Base-by-base conservation (phyloP, 1,140 invertebrate species). In the Diprion similis region DNA sequence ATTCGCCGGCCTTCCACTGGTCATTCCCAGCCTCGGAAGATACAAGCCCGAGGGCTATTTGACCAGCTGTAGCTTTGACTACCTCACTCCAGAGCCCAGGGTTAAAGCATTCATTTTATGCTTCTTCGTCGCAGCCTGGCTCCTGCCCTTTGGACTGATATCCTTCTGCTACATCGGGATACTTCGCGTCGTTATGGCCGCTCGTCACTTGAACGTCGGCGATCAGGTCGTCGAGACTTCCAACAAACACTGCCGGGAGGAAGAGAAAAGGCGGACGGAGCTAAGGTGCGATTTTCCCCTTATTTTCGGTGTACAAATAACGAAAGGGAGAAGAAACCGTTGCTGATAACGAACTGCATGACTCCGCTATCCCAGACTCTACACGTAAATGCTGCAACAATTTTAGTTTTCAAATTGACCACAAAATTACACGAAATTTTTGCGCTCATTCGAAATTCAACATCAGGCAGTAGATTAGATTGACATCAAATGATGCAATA, bases 51-150 rank as follows among this genome's bases (percentile, higher is more conserved):
- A 95, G 86, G 94, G 93, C 8, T 94, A 91, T 75, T 85, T 95
- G 68, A 95, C 94, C 8, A 94, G 92, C 77, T 96, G 94, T 85
- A 94, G 93, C 75, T 96, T 94, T 77, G 94, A 95, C 81, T 96
- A 95, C 79, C 85, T 96, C 4, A 91, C 91, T 8, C 88, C 90
- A 47, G 89, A 91, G 76, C 75, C 80, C 0, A 81, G 82, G 1
- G 89, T 89, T 0, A 89, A 90, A 70, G 88, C 89, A 37, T 93
- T 93, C 77, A 94, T 94, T 74, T 90, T 93, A 9, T 78, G 88
- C 9, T 94, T 93, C 79, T 94, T 93, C 77, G 86, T 91, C 10
- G 92, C 90, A 0, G 93, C 92, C 13, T 94, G 91, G 90, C 85
- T 92, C 1, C 77, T 92, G 2, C 95, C 95, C 0, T 88, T 96